These are phyloP conservation scores for Habrosyne pyritoides DNA, from an alignment of 2,888 invertebrate species.

Conservation along the genomic window DNA sequence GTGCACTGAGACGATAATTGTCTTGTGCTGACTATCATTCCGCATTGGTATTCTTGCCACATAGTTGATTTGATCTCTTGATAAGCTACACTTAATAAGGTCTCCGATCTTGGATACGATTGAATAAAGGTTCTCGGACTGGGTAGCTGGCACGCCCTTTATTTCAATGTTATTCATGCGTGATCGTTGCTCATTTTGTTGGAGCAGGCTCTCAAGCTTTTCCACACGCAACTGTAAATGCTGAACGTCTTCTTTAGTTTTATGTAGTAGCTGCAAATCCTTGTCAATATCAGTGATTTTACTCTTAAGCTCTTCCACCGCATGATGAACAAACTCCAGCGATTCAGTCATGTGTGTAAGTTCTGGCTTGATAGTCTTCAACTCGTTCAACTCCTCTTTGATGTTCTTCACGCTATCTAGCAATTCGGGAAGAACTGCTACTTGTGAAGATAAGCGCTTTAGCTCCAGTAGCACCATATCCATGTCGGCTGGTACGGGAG, in stretches of 20 bases:
- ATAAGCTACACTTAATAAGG: constrained; percentile 12
- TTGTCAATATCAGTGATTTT: constrained; percentile 6
- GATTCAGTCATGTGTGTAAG: background rate
- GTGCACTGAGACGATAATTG: constrained; percentile 19
- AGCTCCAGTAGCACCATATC: background rate
- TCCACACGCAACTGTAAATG: background rate
- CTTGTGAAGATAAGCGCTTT: background rate
- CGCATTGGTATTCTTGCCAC: constrained; percentile 9
- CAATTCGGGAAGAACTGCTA: background rate
- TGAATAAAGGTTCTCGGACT: constrained; percentile 14
- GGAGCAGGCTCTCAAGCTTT: background rate
- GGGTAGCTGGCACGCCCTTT: constrained; percentile 11
- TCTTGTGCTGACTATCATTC: constrained; percentile 11
- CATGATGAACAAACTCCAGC: background rate
- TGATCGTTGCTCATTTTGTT: constrained; percentile 12
- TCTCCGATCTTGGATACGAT: constrained; percentile 13
- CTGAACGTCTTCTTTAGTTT: constrained; percentile 7
- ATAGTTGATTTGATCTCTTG: constrained; percentile 10
- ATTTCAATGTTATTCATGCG: constrained; percentile 10
- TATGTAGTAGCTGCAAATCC: constrained; percentile 7
- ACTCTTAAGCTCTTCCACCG: background rate
- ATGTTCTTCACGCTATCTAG: background rate
- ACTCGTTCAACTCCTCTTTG: background rate
- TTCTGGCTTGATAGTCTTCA: background rate
- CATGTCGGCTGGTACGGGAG: background rate